Evolutionary conservation across 2,797 vertebrate species (phyloP), one percentile per base, ranked within the genome.

Genomic region (Denticeps clupeoides): DNA sequence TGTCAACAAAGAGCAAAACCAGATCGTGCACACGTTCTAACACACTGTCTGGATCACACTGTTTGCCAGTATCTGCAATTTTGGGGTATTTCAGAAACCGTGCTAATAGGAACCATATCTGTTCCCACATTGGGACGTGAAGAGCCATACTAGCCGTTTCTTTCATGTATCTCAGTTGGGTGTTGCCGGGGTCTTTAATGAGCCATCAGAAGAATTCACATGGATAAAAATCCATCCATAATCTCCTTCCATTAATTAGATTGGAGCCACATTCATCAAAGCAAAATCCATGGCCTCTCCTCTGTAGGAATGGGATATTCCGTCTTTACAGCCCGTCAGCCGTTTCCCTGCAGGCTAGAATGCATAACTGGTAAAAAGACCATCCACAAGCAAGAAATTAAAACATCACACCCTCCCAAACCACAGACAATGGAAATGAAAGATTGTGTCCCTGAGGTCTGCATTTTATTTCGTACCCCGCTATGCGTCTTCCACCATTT

Each of bases 201-300:
- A 45, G 35, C 46, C 47, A n/a, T 58, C 41, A 32, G 43, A 26
- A 33, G 23, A 37, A 46, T 23, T 41, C 33, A 44, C 41, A 44
- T 45, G 45, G 41, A 52, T 26, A 19, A 21, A 29, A 45, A 19
- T 29, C 19, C 37, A 43, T 41, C 51, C 49, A 43, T 42, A 42
- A 59, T 50, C 47, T 45, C 25, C 47, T 8, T 13, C 12, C 41
- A 33, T 45, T 49, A 45, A 41, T 33, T 41, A 40, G 41, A 53
- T 3, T n/a, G 38, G 24, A 16, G 40, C 32, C 11, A 25, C 18
- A 15, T 23, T 35, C 25, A 43, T 23, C 10, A 31, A 53, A 38
- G 25, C 41, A n/a, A n/a, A 45, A 21, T 24, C 23, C 31, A 28
- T 13, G 21, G n/a, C 38, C 6, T 29, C 37, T 23, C 32, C 44